phyloP scores from a whole-genome alignment of 2,113 vertebrate species.

The Morone chrysops region DNA sequence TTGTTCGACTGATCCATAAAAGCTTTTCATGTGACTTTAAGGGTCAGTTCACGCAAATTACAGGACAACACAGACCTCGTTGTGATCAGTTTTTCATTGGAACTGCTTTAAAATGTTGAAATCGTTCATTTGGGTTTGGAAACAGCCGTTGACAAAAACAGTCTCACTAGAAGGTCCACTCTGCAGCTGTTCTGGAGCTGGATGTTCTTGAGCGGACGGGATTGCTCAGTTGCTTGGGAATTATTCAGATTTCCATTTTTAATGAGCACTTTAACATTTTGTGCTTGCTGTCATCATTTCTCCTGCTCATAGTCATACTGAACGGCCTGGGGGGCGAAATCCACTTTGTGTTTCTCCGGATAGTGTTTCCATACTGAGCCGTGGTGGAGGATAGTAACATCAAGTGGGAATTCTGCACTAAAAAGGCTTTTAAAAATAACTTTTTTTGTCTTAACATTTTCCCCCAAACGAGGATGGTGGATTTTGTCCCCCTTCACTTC shows the following conservation, averaged over 20 bases:
- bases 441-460: not conserved
- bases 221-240: not conserved
- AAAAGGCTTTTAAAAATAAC: not conserved
- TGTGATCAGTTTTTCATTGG: not conserved
- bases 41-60: constrained; percentile 24
- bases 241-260: not conserved
- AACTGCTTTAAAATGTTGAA: not conserved
- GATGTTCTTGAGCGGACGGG: no score
- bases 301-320: no score
- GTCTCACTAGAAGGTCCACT: not conserved
- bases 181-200: not conserved
- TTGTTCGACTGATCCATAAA: not conserved
- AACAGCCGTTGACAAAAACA: not conserved
- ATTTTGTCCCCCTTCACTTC: not conserved
- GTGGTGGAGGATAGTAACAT: not conserved
- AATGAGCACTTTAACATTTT: not conserved
- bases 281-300: not conserved
- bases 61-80: not conserved
- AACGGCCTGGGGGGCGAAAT: not conserved
- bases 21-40: constrained; percentile 1
- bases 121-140: not conserved
- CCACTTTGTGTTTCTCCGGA: not conserved
- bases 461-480: not conserved
- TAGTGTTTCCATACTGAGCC: not conserved
- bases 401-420: not conserved